Conservation (phyloP, 2,797 vertebrate species). For the Gastrophryne carolinensis region DNA sequence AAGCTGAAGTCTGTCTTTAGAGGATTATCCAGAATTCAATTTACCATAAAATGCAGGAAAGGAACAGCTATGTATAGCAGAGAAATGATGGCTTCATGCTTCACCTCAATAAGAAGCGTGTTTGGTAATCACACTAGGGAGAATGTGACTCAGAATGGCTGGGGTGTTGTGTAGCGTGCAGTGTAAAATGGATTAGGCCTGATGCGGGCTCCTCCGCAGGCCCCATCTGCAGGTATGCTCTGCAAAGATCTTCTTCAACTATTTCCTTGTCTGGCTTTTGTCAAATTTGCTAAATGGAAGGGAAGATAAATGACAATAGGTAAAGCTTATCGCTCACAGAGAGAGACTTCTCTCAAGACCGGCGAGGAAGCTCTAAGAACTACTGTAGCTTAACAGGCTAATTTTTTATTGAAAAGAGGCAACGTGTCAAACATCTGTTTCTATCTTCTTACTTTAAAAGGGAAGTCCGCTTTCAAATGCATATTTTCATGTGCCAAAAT, state of each 20-base stretch:
- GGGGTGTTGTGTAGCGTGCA: slow-evolving; percentile 16
- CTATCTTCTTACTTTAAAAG: too few species aligned
- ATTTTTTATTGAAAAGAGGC: too few species aligned
- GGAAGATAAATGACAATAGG: slow-evolving; percentile 17
- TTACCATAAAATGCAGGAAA: slow-evolving; percentile 20
- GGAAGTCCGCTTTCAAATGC: background rate
- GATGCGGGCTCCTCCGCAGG: background rate
- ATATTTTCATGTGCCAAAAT: too few species aligned
- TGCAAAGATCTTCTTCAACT: background rate
- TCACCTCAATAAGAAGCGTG: slow-evolving; percentile 21
- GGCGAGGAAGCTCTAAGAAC: background rate
- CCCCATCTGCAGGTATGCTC: slow-evolving; percentile 3
- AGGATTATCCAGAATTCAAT: slow-evolving; percentile 15
- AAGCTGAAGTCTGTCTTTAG: background rate
- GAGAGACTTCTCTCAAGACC: background rate
- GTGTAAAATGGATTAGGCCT: slow-evolving; percentile 20
- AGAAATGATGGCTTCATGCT: slow-evolving; percentile 8
- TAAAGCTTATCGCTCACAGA: background rate
- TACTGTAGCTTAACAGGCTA: too few species aligned
- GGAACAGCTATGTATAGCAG: slow-evolving; percentile 4
- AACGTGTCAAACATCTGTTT: too few species aligned
- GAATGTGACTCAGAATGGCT: slow-evolving; percentile 23
- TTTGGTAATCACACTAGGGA: slow-evolving; percentile 20
- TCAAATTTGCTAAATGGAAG: slow-evolving; percentile 12
- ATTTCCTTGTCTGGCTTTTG: background rate